Conservation (phyloP, 35 echinoderm and acorn worm genomes). For the Holothuria glaberrima region DNA sequence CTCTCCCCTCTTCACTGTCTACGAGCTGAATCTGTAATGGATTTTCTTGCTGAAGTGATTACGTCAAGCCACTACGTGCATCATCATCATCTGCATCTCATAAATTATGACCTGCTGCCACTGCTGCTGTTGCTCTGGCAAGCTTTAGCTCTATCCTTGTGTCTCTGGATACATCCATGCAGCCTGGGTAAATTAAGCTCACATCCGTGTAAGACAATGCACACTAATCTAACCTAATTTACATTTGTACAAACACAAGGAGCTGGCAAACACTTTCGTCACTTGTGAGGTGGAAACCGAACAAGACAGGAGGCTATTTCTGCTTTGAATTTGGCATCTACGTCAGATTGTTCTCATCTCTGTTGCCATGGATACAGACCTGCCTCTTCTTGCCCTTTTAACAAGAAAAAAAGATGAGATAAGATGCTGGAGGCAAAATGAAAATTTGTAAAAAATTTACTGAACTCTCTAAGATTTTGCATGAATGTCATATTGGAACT, state of each 20-base stretch:
- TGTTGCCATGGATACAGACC: conserved; percentile 45
- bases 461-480: conserved; percentile 19
- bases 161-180: conserved; percentile 30
- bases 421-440: conserved; percentile 50
- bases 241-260: conserved; percentile 38
- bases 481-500: conserved; percentile 8
- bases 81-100: conserved; percentile 43
- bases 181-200: conserved; percentile 47
- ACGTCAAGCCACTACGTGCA: conserved; percentile 51
- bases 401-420: conserved; percentile 18
- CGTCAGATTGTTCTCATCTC: conserved; percentile 54
- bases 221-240: conserved; percentile 56
- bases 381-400: conserved; percentile 48
- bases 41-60: conserved; percentile 49
- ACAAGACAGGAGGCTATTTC: conserved; percentile 24
- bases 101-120: conserved; percentile 31
- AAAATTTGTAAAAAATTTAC: conserved; percentile 44
- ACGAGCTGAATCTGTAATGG: conserved; percentile 30
- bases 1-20: conserved; percentile 29
- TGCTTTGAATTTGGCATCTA: conserved; percentile 27
- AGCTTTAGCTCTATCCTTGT: background rate
- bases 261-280: conserved; percentile 3
- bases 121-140: background rate
- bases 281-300: background rate
- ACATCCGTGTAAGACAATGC: conserved; percentile 45